These are phyloP conservation scores for Pholis gunnellus DNA, from an alignment of 2,113 vertebrate genomes.

Conservation along the genomic window DNA sequence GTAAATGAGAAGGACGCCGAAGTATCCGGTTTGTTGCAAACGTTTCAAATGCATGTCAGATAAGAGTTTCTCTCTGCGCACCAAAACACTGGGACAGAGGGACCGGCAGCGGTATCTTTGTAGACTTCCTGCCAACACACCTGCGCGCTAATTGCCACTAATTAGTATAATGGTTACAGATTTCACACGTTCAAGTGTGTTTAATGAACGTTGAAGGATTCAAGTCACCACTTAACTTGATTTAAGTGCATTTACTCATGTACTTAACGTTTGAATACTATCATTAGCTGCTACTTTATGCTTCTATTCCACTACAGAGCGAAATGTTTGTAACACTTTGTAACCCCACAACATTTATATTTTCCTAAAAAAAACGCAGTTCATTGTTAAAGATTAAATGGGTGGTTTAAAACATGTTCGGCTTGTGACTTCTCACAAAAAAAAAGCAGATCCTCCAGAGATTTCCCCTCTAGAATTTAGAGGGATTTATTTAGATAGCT, in stretches of 20 bases:
- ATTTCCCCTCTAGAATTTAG: neutral
- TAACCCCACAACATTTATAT: neutral
- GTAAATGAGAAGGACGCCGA: slow-evolving; percentile 45
- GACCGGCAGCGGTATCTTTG: neutral
- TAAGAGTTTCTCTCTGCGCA: slow-evolving; percentile 27
- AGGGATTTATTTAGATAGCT: neutral
- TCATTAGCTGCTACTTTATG: neutral
- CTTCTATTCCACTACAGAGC: neutral
- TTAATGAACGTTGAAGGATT: neutral
- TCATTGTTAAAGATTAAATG: neutral
- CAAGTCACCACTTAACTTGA: neutral
- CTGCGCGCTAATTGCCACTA: slow-evolving; percentile 57
- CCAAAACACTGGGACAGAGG: slow-evolving; percentile 5
- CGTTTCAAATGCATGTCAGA: slow-evolving; percentile 59
- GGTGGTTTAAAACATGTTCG: neutral
- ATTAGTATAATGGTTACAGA: slow-evolving; percentile 6
- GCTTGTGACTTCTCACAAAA: neutral
- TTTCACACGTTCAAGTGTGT: neutral
- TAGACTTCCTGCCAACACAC: slow-evolving; percentile 53
- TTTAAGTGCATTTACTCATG: neutral
- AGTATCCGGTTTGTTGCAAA: slow-evolving; percentile 37
- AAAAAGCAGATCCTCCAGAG: neutral
- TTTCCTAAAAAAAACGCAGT: neutral
- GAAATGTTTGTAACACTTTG: neutral
- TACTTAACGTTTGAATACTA: neutral